These are phyloP conservation scores for Mobula hypostoma DNA, from an alignment of 2,113 vertebrate species.

Conservation along the genomic window DNA sequence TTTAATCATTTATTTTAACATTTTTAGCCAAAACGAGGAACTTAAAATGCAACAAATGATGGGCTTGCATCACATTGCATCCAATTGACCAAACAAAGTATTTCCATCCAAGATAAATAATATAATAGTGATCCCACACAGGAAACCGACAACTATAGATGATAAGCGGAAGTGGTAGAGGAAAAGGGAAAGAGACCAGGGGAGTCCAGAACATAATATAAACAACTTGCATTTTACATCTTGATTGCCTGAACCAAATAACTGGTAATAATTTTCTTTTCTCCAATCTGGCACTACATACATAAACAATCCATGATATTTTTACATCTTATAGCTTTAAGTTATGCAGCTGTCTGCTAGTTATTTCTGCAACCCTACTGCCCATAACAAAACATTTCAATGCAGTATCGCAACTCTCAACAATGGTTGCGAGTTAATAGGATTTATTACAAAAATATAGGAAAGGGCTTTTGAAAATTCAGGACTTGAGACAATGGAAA, in stretches of 20 bases:
- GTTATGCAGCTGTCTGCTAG: neutral
- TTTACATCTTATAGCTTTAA: neutral
- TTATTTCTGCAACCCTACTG: conserved; percentile 8
- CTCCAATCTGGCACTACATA: neutral
- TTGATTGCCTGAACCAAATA: neutral
- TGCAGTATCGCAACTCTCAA: neutral
- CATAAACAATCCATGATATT: neutral
- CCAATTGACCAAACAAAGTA: neutral
- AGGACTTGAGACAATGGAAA: conserved; percentile 25
- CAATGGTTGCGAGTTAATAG: conserved; percentile 27
- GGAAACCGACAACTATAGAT: neutral
- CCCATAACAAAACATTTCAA: neutral
- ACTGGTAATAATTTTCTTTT: neutral
- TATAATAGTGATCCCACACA: neutral
- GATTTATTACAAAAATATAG: conserved; percentile 23
- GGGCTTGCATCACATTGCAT: neutral
- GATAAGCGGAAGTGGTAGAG: neutral
- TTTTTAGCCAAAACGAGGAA: neutral
- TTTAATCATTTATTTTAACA: neutral
- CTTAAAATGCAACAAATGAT: neutral
- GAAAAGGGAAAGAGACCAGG: neutral
- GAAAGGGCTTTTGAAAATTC: conserved; percentile 12
- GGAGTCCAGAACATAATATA: neutral
- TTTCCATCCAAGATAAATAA: neutral
- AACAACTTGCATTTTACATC: neutral